phyloP scores from a whole-genome alignment of 1,140 invertebrate genomes.

The Phymastichus coffea region DNA sequence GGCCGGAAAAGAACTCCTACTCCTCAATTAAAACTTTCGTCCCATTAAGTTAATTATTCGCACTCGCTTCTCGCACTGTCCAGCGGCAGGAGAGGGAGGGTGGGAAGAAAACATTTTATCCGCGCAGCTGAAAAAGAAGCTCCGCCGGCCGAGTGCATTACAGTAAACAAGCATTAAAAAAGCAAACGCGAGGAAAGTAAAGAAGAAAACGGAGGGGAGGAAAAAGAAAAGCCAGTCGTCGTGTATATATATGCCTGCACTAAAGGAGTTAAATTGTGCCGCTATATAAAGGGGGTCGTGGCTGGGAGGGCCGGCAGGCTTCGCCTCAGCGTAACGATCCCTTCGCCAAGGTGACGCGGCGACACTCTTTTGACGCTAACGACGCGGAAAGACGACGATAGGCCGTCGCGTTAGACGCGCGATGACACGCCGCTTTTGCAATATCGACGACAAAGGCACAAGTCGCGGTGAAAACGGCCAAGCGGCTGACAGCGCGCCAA shows the following conservation, averaged over 20 bases:
- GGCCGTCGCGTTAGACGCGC: background rate
- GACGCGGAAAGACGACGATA: conserved; percentile 2
- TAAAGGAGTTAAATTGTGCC: conserved; percentile 17
- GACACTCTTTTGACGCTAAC: conserved; percentile 4
- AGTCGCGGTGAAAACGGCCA: no score
- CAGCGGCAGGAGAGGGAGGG: no score
- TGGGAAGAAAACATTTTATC: conserved; percentile 1
- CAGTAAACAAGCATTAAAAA: conserved; percentile 14
- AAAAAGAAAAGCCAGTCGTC: background rate
- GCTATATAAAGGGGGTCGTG: background rate
- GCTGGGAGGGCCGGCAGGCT: background rate
- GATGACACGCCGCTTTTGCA: background rate
- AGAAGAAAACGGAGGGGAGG: background rate
- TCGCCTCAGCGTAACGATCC: background rate
- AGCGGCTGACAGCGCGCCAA: no score
- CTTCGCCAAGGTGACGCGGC: background rate
- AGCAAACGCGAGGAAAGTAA: background rate
- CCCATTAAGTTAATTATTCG: conserved; percentile 20
- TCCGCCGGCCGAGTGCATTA: background rate
- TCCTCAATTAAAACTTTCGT: conserved; percentile 15
- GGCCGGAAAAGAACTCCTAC: no score
- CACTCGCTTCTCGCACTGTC: background rate
- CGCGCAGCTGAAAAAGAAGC: background rate
- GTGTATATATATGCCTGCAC: background rate
- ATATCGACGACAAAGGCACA: no score